phyloP scores from a whole-genome alignment of 2,888 invertebrate genomes.

The Gasteruption jaculator region DNA sequence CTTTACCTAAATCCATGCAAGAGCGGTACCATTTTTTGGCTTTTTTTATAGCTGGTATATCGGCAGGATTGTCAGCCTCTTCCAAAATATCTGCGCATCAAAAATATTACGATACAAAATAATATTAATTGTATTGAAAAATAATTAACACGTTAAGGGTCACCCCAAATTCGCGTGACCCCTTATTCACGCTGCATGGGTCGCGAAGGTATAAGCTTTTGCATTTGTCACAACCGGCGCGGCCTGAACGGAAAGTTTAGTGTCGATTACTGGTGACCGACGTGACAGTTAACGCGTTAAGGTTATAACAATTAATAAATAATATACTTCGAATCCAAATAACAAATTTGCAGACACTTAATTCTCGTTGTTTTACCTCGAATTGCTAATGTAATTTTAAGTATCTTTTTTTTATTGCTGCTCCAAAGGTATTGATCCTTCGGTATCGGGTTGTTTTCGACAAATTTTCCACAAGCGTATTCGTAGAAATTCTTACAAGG shows the following conservation, averaged over 20 bases:
- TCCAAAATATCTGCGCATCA: slow-evolving; percentile 19
- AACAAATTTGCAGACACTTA: too few species aligned
- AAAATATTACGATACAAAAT: not conserved
- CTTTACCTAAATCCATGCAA: slow-evolving; percentile 26
- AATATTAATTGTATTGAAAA: not conserved
- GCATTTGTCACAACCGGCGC: too few species aligned
- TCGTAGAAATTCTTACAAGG: slow-evolving; percentile 35
- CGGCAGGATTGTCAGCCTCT: slow-evolving; percentile 11
- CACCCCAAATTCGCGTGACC: too few species aligned
- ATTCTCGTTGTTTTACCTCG: too few species aligned
- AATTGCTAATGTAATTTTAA: too few species aligned
- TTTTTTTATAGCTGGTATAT: slow-evolving; percentile 26
- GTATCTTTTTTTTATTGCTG: too few species aligned
- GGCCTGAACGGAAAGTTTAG: too few species aligned
- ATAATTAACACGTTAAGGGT: too few species aligned
- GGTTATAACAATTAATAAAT: not conserved
- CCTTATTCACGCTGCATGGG: too few species aligned
- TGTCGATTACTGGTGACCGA: too few species aligned
- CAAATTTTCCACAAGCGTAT: slow-evolving; percentile 30
- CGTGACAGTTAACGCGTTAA: too few species aligned
- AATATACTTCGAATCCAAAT: slow-evolving; percentile 17
- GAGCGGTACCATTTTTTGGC: slow-evolving; percentile 28
- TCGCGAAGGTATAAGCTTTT: too few species aligned
- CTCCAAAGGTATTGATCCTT: slow-evolving; percentile 23
- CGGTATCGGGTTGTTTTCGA: slow-evolving; percentile 24